phyloP scores from a whole-genome alignment of 2,888 invertebrate species.

The Drosophila barbarae region DNA sequence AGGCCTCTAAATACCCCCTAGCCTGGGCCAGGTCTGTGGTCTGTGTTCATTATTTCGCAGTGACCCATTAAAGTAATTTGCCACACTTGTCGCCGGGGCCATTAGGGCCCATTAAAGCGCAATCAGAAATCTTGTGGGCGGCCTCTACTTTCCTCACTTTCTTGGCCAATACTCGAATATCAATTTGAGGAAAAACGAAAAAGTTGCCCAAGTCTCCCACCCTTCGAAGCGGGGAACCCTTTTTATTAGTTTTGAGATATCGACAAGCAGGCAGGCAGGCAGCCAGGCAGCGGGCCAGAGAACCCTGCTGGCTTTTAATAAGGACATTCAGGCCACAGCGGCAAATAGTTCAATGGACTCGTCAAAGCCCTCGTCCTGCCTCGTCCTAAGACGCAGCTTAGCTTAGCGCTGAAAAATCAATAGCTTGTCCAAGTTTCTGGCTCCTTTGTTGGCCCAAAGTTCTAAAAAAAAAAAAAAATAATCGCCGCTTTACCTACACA shows the following conservation, averaged over 20 bases:
- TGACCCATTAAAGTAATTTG: conserved; percentile 70
- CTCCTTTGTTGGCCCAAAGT: conserved; percentile 5
- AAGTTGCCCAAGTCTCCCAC: conserved; percentile 36
- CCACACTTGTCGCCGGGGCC: conserved; percentile 69
- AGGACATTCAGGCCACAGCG: conserved; percentile 47
- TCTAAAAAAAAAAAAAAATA: conserved; percentile 10
- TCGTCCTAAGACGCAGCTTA: conserved; percentile 33
- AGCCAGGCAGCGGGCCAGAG: conserved; percentile 2
- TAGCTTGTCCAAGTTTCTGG: conserved; percentile 25
- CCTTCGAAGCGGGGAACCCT: conserved; percentile 42
- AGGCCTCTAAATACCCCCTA: neutral
- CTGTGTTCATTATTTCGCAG: conserved; percentile 66
- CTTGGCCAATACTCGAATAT: conserved; percentile 36
- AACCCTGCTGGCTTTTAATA: conserved; percentile 31
- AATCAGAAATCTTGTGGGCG: conserved; percentile 50
- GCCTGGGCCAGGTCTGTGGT: conserved; percentile 18
- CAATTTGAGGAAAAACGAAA: conserved; percentile 54
- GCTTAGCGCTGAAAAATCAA: conserved; percentile 50
- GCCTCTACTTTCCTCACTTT: too few relatives aligned
- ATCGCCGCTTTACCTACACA: conserved; percentile 3
- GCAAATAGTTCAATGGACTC: conserved; percentile 56
- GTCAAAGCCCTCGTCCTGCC: conserved; percentile 14
- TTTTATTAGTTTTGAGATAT: conserved; percentile 61
- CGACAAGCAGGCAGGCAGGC: conserved; percentile 15
- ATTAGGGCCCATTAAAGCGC: conserved; percentile 71